Evolutionary conservation across 2,888 invertebrate species (phyloP), one percentile per base, ranked within the genome.

Genomic region (Chloroclysta siterata): DNA sequence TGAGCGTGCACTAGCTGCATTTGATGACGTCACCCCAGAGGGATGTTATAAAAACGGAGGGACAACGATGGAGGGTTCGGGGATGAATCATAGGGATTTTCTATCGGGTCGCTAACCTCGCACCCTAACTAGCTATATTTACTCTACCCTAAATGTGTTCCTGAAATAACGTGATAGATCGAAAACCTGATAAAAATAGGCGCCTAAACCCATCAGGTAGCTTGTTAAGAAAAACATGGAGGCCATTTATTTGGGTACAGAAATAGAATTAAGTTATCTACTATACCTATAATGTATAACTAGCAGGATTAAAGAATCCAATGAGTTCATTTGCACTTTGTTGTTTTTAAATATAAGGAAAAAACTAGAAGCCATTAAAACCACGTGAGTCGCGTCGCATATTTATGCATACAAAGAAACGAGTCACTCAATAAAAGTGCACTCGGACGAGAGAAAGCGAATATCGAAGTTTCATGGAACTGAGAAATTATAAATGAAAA

Each of bases 11-110:
- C 59, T 83, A 83, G 80, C 73, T 85, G 84, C 85, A 83, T 72
- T 77, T 74, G 75, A 76, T 92, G 90, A 91, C 90, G 91, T 91
- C 91, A 93, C 74, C 72, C 65, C 66, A 74, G 79, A 85, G 85
- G 89, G 87, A 84, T 83, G 75, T 77, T 78, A 80, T 81, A 82
- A 42, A 82, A 79, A 72, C 74, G 75, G 77, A 87, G 88, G 90
- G 88, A 53, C 81, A 77, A 84, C 80, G 81, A 81, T 78, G 63
- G 82, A 89, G 90, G 90, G 91, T 85, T 83, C 77, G 78, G 83
- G 86, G 90, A 89, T 93, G 91, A 93, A 89, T 93, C 92, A 92
- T 89, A 85, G 87, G 85, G 85, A 84, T 84, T 83, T 83, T 81
- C 80, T 82, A 80, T 81, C 83, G 82, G 89, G 88, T 89, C 89